Conservation (phyloP, 1,140 invertebrate species). For the Heliconius hermathena region DNA sequence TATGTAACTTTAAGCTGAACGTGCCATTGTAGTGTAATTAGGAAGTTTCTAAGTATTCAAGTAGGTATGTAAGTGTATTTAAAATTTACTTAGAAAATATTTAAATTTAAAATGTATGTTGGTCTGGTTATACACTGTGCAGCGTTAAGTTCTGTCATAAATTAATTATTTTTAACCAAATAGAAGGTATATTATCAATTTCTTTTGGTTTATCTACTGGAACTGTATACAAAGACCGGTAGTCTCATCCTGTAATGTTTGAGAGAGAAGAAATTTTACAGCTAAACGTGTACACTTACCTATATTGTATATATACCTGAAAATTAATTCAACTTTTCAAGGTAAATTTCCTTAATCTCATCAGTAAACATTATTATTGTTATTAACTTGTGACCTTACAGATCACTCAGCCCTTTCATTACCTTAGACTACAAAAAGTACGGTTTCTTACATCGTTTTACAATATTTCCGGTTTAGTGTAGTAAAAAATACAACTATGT, state of each 20-base stretch:
- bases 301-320: no score
- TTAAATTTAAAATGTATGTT: background rate
- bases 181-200: no score
- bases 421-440: background rate
- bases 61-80: background rate
- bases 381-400: background rate
- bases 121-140: no score
- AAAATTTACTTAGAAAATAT: background rate
- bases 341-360: background rate
- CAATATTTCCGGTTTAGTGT: background rate
- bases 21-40: background rate
- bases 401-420: slow-evolving; percentile 6
- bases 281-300: no score
- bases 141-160: no score
- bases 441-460: background rate
- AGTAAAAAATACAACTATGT: background rate
- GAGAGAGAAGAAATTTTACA: no score
- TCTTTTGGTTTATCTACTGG: background rate
- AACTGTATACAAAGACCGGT: no score
- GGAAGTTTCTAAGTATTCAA: background rate
- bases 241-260: no score
- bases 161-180: no score
- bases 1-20: background rate
- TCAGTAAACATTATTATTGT: background rate
- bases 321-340: no score